These are phyloP conservation scores for Mystacides longicornis DNA, from an alignment of 2,888 invertebrate genomes.

Conservation along the genomic window DNA sequence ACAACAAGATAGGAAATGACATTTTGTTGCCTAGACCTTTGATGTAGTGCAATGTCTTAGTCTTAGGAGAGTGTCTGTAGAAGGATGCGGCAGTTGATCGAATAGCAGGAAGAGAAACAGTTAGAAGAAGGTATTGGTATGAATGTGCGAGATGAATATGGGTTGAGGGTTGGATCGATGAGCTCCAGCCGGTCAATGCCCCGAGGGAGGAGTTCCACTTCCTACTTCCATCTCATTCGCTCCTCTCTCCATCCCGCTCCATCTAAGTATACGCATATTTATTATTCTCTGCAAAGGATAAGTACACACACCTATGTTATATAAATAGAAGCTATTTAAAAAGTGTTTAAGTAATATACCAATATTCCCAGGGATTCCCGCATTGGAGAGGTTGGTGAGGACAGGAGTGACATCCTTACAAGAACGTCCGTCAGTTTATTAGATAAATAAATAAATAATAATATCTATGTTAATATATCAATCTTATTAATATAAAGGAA, in stretches of 20 bases:
- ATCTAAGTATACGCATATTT: neutral
- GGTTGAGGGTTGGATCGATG: conserved; percentile 4
- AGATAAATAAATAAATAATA: too few species aligned
- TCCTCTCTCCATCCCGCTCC: neutral
- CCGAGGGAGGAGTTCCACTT: neutral
- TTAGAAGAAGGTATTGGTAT: neutral
- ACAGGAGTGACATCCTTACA: too few species aligned
- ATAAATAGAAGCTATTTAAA: too few species aligned
- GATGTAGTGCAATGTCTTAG: neutral
- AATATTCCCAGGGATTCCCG: neutral
- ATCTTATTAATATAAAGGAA: too few species aligned
- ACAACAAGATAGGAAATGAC: too few species aligned
- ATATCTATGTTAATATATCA: too few species aligned
- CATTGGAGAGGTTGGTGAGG: too few species aligned
- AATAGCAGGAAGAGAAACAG: neutral
- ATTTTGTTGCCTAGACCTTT: too few species aligned
- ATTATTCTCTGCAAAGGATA: neutral
- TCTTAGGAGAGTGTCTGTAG: neutral
- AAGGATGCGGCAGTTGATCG: neutral
- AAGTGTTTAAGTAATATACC: too few species aligned
- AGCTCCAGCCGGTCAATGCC: conserved; percentile 3
- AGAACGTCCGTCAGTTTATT: too few species aligned
- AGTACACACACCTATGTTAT: too few species aligned
- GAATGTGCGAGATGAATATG: neutral
- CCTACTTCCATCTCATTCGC: neutral